phyloP scores from a whole-genome alignment of 2,888 invertebrate species.

The Leucoptera coffeella region DNA sequence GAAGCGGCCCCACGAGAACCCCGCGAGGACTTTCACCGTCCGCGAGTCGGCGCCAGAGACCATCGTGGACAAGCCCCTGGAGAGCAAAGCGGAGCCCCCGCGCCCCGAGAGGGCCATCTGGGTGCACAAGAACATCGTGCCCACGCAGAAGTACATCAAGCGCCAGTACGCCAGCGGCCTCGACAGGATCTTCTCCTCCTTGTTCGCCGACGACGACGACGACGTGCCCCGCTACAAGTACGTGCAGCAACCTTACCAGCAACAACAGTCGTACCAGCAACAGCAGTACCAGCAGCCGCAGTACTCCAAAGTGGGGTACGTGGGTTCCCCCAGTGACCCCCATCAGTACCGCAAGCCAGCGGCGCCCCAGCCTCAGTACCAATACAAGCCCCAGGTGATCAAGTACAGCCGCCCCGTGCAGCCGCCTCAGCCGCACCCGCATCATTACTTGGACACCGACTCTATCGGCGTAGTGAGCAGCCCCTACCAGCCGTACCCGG shows the following conservation, averaged over 20 bases:
- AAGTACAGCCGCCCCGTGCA: conserved; percentile 16
- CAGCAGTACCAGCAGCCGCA: conserved; percentile 10
- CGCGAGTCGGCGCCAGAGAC: conserved; percentile 38
- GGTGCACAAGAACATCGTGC: conserved; percentile 32
- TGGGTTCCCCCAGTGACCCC: conserved; percentile 14
- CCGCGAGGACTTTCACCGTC: conserved; percentile 60
- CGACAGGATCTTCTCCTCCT: conserved; percentile 32
- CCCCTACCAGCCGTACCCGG: conserved; percentile 12
- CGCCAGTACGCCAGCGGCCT: conserved; percentile 17
- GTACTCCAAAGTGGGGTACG: conserved; percentile 20
- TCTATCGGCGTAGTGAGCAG: conserved; percentile 9
- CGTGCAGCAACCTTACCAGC: conserved; percentile 12
- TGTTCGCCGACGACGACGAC: conserved; percentile 29
- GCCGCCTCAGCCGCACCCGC: conserved; percentile 7
- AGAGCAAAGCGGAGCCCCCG: conserved; percentile 8
- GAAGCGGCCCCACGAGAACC: conserved; percentile 41
- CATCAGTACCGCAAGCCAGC: conserved; percentile 17
- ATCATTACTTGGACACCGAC: conserved; percentile 16
- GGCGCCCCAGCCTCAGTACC: conserved; percentile 16
- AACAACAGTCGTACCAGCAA: not conserved
- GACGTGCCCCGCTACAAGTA: conserved; percentile 8
- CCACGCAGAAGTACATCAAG: conserved; percentile 13
- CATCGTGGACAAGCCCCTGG: conserved; percentile 12
- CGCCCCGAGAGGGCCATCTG: conserved; percentile 27
- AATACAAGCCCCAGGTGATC: conserved; percentile 15